Conservation (phyloP, 2,797 vertebrate genomes). For the Hoplostethus mediterraneus region DNA sequence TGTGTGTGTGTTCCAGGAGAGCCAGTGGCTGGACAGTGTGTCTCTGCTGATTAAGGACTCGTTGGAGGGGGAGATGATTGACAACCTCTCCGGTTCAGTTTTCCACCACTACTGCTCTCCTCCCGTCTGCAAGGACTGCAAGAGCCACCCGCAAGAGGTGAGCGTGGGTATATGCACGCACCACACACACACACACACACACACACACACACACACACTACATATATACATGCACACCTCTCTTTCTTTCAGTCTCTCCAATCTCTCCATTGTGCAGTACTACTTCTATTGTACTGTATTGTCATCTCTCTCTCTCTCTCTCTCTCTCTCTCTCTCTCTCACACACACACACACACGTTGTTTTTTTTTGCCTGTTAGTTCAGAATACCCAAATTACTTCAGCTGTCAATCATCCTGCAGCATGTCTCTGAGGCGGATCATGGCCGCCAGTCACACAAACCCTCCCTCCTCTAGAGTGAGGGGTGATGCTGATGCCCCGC, state of each 20-base stretch:
- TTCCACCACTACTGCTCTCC: slow-evolving; percentile 96
- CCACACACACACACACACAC: slow-evolving; percentile 41
- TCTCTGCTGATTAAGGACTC: slow-evolving; percentile 99
- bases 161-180: slow-evolving; percentile 36
- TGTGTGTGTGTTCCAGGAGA: slow-evolving; percentile 88
- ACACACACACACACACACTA: slow-evolving; percentile 10
- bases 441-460: no score
- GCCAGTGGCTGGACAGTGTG: slow-evolving; percentile 98
- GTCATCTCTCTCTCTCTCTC: no score
- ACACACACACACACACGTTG: no score
- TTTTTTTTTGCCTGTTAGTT: not conserved
- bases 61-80: slow-evolving; percentile 96
- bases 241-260: no score
- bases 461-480: no score
- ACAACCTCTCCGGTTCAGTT: slow-evolving; percentile 97
- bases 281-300: no score
- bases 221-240: not conserved
- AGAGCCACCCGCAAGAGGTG: slow-evolving; percentile 92
- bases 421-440: no score
- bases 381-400: not conserved
- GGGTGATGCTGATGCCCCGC: no score
- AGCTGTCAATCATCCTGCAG: not conserved
- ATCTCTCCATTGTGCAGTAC: no score
- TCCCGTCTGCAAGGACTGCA: slow-evolving; percentile 89
- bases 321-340: no score